These are phyloP conservation scores for Dilophus febrilis DNA, from an alignment of 2,888 invertebrate genomes.

Conservation along the genomic window DNA sequence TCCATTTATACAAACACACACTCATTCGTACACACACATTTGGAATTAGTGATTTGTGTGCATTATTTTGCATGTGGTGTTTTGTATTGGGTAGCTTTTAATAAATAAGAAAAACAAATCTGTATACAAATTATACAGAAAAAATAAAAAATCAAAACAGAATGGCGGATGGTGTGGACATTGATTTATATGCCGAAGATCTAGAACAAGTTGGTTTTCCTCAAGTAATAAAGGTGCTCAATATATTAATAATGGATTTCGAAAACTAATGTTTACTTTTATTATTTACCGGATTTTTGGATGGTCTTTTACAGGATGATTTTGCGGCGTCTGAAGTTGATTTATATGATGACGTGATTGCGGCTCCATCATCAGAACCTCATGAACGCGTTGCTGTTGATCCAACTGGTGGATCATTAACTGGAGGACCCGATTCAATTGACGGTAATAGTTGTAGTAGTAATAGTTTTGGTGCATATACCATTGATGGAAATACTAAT, in stretches of 20 bases:
- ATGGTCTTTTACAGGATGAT: conserved; percentile 20
- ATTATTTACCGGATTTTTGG: not conserved
- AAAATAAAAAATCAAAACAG: conserved; percentile 26
- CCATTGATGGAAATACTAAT: too few relatives aligned
- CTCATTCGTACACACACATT: too few relatives aligned
- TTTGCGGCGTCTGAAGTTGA: conserved; percentile 56
- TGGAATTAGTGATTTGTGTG: too few relatives aligned
- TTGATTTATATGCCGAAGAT: conserved; percentile 94
- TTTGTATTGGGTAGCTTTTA: too few relatives aligned
- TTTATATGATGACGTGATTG: conserved; percentile 89
- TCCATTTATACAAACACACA: too few relatives aligned
- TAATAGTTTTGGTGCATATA: too few relatives aligned
- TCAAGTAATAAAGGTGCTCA: conserved; percentile 10
- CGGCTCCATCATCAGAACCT: conserved; percentile 63
- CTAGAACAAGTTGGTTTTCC: conserved; percentile 80
- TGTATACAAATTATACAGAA: not conserved
- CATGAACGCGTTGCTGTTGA: conserved; percentile 41
- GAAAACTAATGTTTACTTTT: not conserved
- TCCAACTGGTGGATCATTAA: conserved; percentile 22
- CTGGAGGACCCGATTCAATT: conserved; percentile 37
- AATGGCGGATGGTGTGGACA: conserved; percentile 93
- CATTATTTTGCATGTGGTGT: too few relatives aligned
- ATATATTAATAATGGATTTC: not conserved
- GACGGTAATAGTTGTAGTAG: conserved; percentile 49
- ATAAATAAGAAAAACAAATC: not conserved